Evolutionary conservation across 1,140 invertebrate genomes (phyloP), one percentile per base, ranked within the genome.

Genomic region (Macrobrachium rosenbergii): DNA sequence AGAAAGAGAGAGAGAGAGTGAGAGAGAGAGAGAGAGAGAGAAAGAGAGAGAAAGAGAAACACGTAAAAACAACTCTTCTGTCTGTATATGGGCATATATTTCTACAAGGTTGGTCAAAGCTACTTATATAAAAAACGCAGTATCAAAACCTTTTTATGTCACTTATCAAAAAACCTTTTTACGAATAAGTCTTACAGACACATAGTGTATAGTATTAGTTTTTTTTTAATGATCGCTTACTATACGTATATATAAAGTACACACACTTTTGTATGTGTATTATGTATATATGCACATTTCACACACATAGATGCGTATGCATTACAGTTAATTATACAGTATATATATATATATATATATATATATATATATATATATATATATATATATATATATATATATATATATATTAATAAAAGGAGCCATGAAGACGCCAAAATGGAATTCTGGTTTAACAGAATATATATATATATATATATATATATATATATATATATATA

Each of bases 341-440:
- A 81, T 81, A 81, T 81, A 81, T 81, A 81, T 81, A 81, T 81
- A 81, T 81, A 67, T 81, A 81, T 81, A 81, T 81, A 67, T 81
- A 67, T 81, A 81, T 81, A 81, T 81, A 81, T 81, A 81, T 67
- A 81, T 81, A 81, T 81, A 81, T 67, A 81, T 81, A 81, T 81
- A 81, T 81, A 81, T 81, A 81, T 81, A 81, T 67, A 67, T 67
- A 81, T 81, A 81, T 81, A 81, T 81, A 81, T 81, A 81, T 81
- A 81, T n/a, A n/a, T n/a, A n/a, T n/a, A n/a, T n/a, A n/a, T n/a
- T n/a, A n/a, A n/a, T n/a, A n/a, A n/a, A n/a, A n/a, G n/a, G n/a
- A n/a, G n/a, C n/a, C n/a, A n/a, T n/a, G n/a, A n/a, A n/a, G n/a
- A n/a, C n/a, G n/a, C n/a, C n/a, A n/a, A n/a, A n/a, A n/a, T n/a